phyloP scores from a whole-genome alignment of 2,888 invertebrate genomes.

The Acrobasis consociella region DNA sequence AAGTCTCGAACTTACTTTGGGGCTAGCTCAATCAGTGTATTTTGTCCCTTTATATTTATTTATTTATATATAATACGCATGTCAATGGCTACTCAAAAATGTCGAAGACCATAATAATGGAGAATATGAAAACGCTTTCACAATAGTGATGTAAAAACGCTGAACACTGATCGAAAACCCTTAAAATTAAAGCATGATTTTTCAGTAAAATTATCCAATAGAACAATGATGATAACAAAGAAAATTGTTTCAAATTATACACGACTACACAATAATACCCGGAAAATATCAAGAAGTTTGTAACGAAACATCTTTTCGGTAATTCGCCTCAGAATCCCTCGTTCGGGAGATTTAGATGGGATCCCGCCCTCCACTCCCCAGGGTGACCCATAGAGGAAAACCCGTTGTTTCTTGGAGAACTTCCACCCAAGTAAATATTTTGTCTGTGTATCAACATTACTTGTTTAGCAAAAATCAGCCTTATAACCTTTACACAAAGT shows the following conservation, averaged over 20 bases:
- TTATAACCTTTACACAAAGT: conserved; percentile 33
- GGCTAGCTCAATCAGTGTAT: too few species aligned
- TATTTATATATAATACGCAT: too few species aligned
- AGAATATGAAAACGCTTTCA: too few species aligned
- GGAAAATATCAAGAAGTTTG: conserved; percentile 50
- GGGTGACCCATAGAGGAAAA: conserved; percentile 73
- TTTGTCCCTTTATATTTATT: too few species aligned
- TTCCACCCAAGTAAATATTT: conserved; percentile 45
- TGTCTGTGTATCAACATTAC: conserved; percentile 38
- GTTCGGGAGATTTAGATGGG: conserved; percentile 74
- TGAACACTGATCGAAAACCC: too few species aligned
- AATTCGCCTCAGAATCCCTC: conserved; percentile 70
- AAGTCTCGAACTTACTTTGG: too few species aligned
- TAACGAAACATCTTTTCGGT: conserved; percentile 67
- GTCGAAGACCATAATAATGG: too few species aligned
- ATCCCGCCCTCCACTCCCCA: conserved; percentile 63
- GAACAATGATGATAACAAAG: conserved; percentile 16
- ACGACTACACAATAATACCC: conserved; percentile 38
- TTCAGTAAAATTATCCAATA: too few species aligned
- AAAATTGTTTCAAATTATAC: conserved; percentile 33
- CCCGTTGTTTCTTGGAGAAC: conserved; percentile 75
- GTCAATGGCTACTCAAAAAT: too few species aligned
- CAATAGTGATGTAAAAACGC: too few species aligned
- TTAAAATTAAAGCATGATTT: too few species aligned
- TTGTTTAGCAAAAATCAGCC: conserved; percentile 29